Evolutionary conservation across 2,888 invertebrate genomes (phyloP), one percentile per base, ranked within the genome.

Genomic region (Acanthoscelides obtectus): DNA sequence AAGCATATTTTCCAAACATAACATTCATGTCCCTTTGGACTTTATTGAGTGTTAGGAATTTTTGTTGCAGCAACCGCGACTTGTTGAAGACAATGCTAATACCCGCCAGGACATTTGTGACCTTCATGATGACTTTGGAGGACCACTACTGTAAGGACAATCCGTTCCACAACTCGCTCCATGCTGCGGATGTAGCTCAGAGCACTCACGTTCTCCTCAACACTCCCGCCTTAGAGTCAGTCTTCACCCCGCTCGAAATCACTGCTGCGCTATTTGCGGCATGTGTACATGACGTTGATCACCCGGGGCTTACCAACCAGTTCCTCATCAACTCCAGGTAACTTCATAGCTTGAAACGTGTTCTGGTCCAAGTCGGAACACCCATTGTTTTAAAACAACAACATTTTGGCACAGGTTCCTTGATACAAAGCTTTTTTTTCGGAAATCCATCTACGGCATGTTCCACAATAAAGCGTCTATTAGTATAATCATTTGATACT

Each of bases 271-370:
- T 99, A 73, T 99, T 99, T 86, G 98, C 99, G 70, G 98, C 98
- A 72, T 97, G 98, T 81, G 95, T 99, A 81, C 99, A 99, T 87
- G 99, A 99, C 86, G 99, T 99, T 71, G 99, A 99, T 88, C 99
- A 99, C 89, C 99, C 99, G 69, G 99, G 99, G 79, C 93, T 99
- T 83, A 99, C 99, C 81, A 99, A 99, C 89, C 99, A 99, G 89
- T 99, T 96, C 88, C 93, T 99, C 84, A 96, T 99, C 86, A 98
- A 98, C 89, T 97, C 99, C 82, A 93, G 45, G 45, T 45, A 45
- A 45, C 12, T 12, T 45, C n/a, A n/a, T n/a, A n/a, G n/a, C n/a
- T n/a, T n/a, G n/a, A n/a, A n/a, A n/a, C n/a, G n/a, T n/a, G n/a
- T n/a, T n/a, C n/a, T n/a, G n/a, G n/a, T n/a, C n/a, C n/a, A n/a